Conservation (phyloP, 2,888 invertebrate genomes). For the Odontomyia ornata region DNA sequence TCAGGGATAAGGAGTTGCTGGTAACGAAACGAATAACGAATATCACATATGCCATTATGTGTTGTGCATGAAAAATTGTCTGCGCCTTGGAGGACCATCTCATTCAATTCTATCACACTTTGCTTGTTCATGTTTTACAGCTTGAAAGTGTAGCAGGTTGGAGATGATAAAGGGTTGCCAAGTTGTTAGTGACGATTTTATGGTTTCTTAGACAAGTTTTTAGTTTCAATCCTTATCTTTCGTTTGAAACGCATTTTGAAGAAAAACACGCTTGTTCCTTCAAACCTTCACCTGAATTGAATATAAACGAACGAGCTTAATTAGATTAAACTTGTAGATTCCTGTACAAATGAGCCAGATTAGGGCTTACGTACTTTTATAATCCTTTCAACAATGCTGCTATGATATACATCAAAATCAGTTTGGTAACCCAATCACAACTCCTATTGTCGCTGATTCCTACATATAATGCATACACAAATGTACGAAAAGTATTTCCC, state of each 20-base stretch:
- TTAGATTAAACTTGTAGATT: too few relatives aligned
- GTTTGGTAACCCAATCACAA: not conserved
- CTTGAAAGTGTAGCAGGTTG: not conserved
- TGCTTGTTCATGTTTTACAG: not conserved
- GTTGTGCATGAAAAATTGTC: conserved; percentile 43
- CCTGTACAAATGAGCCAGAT: too few relatives aligned
- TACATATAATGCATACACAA: not conserved
- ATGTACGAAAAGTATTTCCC: not conserved
- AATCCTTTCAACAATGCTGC: too few relatives aligned
- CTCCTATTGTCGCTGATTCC: not conserved
- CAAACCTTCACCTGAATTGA: too few relatives aligned
- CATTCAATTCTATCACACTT: conserved; percentile 40
- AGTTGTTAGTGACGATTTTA: not conserved
- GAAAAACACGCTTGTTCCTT: too few relatives aligned
- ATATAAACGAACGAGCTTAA: too few relatives aligned
- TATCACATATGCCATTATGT: conserved; percentile 37
- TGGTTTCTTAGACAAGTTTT: not conserved
- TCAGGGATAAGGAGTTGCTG: not conserved
- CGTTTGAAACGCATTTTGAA: too few relatives aligned
- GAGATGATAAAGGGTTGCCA: not conserved
- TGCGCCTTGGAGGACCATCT: conserved; percentile 28
- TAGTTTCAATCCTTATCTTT: too few relatives aligned
- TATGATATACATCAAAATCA: too few relatives aligned
- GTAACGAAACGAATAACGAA: not conserved
- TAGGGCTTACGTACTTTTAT: too few relatives aligned